Base-by-base conservation (phyloP, 2,888 invertebrate species). In the Timema cristinae region DNA sequence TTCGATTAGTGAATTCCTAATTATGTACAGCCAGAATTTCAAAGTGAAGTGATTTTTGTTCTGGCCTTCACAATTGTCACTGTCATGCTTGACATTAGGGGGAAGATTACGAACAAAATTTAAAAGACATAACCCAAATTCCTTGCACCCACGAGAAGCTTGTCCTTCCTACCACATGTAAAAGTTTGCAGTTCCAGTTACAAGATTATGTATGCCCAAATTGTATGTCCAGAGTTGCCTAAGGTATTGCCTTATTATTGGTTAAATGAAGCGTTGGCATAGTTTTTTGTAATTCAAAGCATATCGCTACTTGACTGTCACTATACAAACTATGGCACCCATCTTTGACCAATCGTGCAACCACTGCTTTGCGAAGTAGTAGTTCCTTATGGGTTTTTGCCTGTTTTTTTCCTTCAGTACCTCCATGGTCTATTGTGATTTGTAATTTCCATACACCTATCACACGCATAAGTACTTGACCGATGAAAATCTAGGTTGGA, bases 91-190 rank as follows among this genome's bases (percentile, higher is more conserved):
- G 5, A 76, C 49, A 48, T 73, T 67, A 13, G 70, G 48, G 52
- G 73, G 69, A n/a, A 72, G 50, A 51, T 69, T 47, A 6, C 71
- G 67, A 7, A 74, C 52, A 32, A 67, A 76, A 63, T 76, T 73
- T 52, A 76, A 61, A 52, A 75, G 69, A 69, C 76, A 75, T n/a
- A 73, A 74, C 11, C 32, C 69, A 5, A 76, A 76, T 76, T 77
- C 75, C 51, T 76, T 63, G 32, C 73, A 74, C 11, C 76, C 74
- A 59, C 74, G 67, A 16, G 73, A 56, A 66, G 74, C 74, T 68
- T 75, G 68, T 7, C 75, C 75, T 70, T 78, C 75, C 72, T 76
- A 67, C 76, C 76, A 77, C 50, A 77, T 71, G 67, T 66, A 76
- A 76, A 76, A 76, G 7, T 9, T n/a, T 16, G 66, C 2, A 56